Evolutionary conservation across 2,888 invertebrate genomes (phyloP).

Genomic region (Mythimna loreyi): DNA sequence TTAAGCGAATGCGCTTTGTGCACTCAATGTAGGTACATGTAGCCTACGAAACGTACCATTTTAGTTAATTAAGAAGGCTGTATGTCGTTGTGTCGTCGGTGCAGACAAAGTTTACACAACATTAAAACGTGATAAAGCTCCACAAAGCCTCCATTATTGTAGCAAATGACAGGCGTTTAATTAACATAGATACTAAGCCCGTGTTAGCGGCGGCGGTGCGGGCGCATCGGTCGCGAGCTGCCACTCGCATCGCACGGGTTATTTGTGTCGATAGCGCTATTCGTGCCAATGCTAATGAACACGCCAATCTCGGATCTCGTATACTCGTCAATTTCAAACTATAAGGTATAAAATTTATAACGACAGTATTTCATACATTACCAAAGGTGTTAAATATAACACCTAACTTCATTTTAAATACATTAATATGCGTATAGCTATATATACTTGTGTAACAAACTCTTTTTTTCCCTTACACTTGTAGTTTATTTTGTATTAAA

Average conservation of each 20-base stretch:
- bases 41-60: conserved; percentile 32
- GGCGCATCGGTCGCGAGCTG: conserved; percentile 63
- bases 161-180: conserved; percentile 71
- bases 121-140: conserved; percentile 55
- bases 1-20: conserved; percentile 14
- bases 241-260: conserved; percentile 54
- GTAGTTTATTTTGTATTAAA: neutral
- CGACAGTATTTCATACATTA: conserved; percentile 57
- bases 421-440: conserved; percentile 5
- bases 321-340: conserved; percentile 72
- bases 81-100: conserved; percentile 31
- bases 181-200: conserved; percentile 66
- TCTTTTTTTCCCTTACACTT: too few species aligned
- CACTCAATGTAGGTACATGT: conserved; percentile 8
- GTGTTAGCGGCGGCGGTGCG: conserved; percentile 68
- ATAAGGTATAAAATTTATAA: conserved; percentile 64
- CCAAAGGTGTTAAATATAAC: conserved; percentile 35
- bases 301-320: conserved; percentile 78
- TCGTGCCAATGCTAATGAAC: conserved; percentile 85
- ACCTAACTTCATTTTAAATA: conserved; percentile 5
- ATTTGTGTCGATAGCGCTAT: conserved; percentile 79
- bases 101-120: conserved; percentile 45
- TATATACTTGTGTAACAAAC: too few species aligned
- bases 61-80: conserved; percentile 54
- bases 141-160: conserved; percentile 60